Conservation (phyloP, 2,888 invertebrate species). For the Notodonta ziczac region DNA sequence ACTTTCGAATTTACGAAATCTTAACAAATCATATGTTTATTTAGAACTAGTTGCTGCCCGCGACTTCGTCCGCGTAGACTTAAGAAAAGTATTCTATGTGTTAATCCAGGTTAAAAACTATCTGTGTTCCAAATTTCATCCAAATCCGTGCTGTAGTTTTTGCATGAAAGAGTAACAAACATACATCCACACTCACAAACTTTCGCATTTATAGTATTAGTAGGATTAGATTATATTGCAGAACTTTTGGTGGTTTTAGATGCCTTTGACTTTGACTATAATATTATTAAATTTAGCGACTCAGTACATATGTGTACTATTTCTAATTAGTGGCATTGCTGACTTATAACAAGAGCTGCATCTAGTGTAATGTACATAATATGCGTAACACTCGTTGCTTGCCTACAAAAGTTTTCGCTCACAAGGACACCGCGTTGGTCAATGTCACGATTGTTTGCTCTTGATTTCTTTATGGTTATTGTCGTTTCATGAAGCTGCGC, state of each 20-base stretch:
- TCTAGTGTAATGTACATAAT: conserved; percentile 28
- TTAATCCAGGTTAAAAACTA: too few species aligned
- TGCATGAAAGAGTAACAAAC: too few species aligned
- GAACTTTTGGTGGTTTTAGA: too few species aligned
- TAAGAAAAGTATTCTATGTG: too few species aligned
- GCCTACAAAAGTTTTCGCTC: conserved; percentile 35
- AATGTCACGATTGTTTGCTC: conserved; percentile 64
- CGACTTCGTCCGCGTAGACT: too few species aligned
- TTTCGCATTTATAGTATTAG: too few species aligned
- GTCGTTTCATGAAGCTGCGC: conserved; percentile 34
- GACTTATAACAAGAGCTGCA: conserved; percentile 15
- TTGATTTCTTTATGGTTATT: conserved; percentile 39
- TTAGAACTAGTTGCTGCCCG: too few species aligned
- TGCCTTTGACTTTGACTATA: too few species aligned
- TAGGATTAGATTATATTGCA: too few species aligned
- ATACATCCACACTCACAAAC: too few species aligned
- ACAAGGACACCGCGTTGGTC: conserved; percentile 62
- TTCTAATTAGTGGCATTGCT: conserved; percentile 4
- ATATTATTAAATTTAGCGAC: neutral
- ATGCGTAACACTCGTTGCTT: conserved; percentile 32
- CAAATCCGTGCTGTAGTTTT: too few species aligned
- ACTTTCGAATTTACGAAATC: neutral
- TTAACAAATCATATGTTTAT: neutral
- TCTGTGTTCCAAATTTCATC: too few species aligned
- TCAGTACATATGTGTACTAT: neutral